A percentile compares a stretch with the other conserved stretches of the same genome.
These are phyloP conservation scores for Isoperla grammatica DNA, from an alignment of 2,888 invertebrate species.

Conservation along the genomic window DNA sequence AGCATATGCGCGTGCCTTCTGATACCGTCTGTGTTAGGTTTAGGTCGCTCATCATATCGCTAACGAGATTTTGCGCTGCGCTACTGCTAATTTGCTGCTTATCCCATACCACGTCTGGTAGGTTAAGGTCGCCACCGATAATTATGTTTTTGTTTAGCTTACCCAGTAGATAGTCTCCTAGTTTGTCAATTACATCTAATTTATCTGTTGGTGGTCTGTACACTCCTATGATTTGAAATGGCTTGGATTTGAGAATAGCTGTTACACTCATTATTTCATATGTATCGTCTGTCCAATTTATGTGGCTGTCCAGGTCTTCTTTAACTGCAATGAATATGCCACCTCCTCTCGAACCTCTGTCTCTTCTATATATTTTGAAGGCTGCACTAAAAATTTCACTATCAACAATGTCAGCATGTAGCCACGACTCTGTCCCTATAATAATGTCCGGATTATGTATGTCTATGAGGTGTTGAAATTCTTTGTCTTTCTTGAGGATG, in stretches of 20 bases:
- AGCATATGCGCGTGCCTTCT: neutral
- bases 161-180: neutral
- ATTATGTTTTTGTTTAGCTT: neutral
- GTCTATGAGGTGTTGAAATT: slow-evolving; percentile 5
- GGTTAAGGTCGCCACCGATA: neutral
- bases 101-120: neutral
- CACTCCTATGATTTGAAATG: neutral
- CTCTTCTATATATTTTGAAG: neutral
- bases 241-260: neutral
- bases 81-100: neutral
- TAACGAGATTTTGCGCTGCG: neutral
- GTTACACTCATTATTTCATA: slow-evolving; percentile 4
- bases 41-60: neutral
- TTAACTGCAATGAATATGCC: slow-evolving; percentile 5
- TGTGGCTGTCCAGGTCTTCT: neutral
- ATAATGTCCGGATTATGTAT: neutral
- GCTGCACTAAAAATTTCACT: neutral
- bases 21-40: neutral
- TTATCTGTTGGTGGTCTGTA: slow-evolving; percentile 1
- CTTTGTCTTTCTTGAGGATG: neutral
- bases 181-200: neutral
- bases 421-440: slow-evolving; percentile 12
- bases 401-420: neutral
- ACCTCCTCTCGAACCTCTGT: slow-evolving; percentile 3
- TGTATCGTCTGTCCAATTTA: neutral